Evolutionary conservation across 1,140 invertebrate genomes (phyloP), one percentile per base, ranked within the genome.

Genomic region (Rhopalosiphum maidis): DNA sequence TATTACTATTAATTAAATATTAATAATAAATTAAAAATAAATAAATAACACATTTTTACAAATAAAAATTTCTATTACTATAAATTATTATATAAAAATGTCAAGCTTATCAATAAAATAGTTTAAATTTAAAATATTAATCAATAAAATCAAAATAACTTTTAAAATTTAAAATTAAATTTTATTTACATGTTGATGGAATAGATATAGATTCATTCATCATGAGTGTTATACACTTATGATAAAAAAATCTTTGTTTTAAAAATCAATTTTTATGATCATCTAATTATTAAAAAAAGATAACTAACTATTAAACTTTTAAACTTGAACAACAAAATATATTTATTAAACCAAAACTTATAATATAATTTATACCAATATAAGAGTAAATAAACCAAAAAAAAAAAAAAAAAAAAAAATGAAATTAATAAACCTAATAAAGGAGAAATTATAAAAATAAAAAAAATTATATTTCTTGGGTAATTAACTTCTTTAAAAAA

Each of bases 131-230:
- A 89, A 93, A 94, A 92, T 85, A 18, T 94, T 43, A 91, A 30
- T 92, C n/a, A 55, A 92, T 48, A n/a, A 68, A 94, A 88, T 95
- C 95, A 94, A 94, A 90, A 94, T 91, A 94, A 94, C 41, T 43
- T 94, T 91, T 94, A 85, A 94, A 90, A 60, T 68, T 94, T 94
- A 94, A 93, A 93, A 93, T 89, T 91, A 93, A 94, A 87, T 82
- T 93, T 92, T n/a, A n/a, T n/a, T n/a, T n/a, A n/a, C n/a, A n/a
- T n/a, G n/a, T n/a, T n/a, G n/a, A n/a, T n/a, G n/a, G n/a, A n/a
- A n/a, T n/a, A n/a, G n/a, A n/a, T n/a, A n/a, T n/a, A n/a, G n/a
- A n/a, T n/a, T n/a, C n/a, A n/a, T n/a, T n/a, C n/a, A n/a, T n/a
- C n/a, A n/a, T n/a, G n/a, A n/a, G n/a, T n/a, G n/a, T n/a, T n/a